A percentile compares a stretch with the other conserved stretches of the same genome.
Evolutionary conservation across 1,140 invertebrate genomes (phyloP).

Genomic region (Rhynchophorus ferrugineus): DNA sequence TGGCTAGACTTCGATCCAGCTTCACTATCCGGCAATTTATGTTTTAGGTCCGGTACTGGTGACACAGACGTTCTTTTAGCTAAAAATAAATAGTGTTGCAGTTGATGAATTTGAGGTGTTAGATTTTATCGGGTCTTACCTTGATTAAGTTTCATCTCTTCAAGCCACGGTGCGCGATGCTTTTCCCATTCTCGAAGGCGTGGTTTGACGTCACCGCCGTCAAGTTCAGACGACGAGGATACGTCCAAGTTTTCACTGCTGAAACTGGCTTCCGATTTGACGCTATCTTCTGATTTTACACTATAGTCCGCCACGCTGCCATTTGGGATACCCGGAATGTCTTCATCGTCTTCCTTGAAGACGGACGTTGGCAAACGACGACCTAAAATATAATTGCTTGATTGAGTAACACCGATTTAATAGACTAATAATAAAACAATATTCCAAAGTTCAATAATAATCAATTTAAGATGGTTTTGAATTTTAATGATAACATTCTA

Average conservation of each 20-base stretch:
- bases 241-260: constrained; percentile 16
- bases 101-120: no score
- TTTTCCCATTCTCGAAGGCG: constrained; percentile 51
- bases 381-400: constrained; percentile 43
- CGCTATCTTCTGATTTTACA: constrained; percentile 14
- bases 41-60: constrained; percentile 12
- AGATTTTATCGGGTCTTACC: no score
- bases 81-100: no score
- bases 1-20: constrained; percentile 13
- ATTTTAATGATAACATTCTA: no score
- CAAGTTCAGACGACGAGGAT: constrained; percentile 14
- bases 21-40: background rate
- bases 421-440: no score
- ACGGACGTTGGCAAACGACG: constrained; percentile 51
- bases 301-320: constrained; percentile 37
- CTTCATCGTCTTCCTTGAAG: constrained; percentile 40
- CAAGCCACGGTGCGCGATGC: constrained; percentile 59
- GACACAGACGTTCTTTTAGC: constrained; percentile 22
- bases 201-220: constrained; percentile 42
- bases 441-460: no score
- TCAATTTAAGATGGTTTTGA: no score
- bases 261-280: constrained; percentile 10
- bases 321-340: constrained; percentile 41
- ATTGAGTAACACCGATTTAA: no score
- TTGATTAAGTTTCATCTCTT: constrained; percentile 58